These are phyloP conservation scores for Fringilla coelebs DNA, from an alignment of 2,797 vertebrate genomes.

Conservation along the genomic window DNA sequence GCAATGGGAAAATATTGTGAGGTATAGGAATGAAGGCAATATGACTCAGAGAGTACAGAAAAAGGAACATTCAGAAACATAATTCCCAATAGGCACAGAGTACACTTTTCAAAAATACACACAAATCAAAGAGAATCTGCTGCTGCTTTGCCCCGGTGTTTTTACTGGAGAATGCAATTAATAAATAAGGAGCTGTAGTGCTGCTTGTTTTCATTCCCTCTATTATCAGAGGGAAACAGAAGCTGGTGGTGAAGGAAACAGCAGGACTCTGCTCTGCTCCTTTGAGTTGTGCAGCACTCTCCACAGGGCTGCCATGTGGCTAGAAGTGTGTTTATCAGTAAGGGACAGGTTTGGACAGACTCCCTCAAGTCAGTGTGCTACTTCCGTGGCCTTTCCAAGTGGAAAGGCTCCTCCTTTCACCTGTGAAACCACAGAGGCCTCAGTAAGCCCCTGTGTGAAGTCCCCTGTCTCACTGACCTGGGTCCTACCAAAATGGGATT, in stretches of 20 bases:
- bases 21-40: slow-evolving; percentile 71
- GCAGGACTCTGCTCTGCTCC: neutral
- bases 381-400: neutral
- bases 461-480: neutral
- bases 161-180: neutral
- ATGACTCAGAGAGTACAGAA: slow-evolving; percentile 72
- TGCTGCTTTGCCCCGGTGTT: neutral
- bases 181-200: neutral
- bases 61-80: slow-evolving; percentile 54
- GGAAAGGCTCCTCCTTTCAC: neutral
- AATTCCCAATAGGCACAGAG: slow-evolving; percentile 33
- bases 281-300: neutral
- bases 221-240: neutral
- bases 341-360: neutral
- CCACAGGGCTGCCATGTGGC: fast-evolving
- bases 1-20: slow-evolving; percentile 78
- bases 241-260: neutral
- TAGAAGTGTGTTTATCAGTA: neutral
- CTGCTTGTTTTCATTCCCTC: neutral
- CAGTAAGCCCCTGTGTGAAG: neutral
- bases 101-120: slow-evolving; percentile 36
- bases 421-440: neutral
- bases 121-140: neutral
- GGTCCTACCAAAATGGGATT: neutral
- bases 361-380: fast-evolving